phyloP scores from a whole-genome alignment of 2,888 invertebrate species.

The Leucophora obtusa region DNA sequence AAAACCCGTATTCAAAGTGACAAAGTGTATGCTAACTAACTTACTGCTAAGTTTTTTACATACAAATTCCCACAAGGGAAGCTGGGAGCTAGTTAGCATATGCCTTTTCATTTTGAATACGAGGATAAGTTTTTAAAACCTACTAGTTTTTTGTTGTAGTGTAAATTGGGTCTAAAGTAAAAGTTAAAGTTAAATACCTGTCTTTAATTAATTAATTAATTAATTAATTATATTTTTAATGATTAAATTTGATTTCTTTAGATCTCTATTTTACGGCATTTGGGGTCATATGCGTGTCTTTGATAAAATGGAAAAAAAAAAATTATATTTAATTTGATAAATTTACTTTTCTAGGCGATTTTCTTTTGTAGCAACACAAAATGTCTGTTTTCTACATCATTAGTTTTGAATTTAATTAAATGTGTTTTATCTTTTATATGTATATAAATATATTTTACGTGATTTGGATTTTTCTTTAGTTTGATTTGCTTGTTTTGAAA shows the following conservation, averaged over 20 bases:
- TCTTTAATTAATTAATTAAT: background rate
- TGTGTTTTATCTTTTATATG: background rate
- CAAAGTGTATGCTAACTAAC: no score
- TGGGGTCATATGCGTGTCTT: background rate
- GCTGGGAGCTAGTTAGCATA: no score
- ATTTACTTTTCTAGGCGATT: background rate
- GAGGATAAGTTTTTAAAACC: no score
- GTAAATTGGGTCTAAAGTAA: no score
- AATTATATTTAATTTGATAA: background rate
- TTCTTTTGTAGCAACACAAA: background rate
- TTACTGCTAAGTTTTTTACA: no score
- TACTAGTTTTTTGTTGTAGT: no score
- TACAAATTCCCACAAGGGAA: no score
- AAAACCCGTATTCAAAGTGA: no score
- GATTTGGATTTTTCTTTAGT: background rate
- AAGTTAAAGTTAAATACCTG: background rate
- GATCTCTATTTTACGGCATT: background rate
- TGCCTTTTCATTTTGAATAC: no score
- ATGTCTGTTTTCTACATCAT: background rate
- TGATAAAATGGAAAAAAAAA: no score
- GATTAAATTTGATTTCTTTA: conserved; percentile 3
- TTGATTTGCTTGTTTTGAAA: background rate
- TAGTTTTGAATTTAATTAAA: conserved; percentile 4
- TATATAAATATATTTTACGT: background rate
- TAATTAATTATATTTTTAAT: background rate